Conservation (phyloP, 2,113 vertebrate genomes). For the Glareola pratincola region DNA sequence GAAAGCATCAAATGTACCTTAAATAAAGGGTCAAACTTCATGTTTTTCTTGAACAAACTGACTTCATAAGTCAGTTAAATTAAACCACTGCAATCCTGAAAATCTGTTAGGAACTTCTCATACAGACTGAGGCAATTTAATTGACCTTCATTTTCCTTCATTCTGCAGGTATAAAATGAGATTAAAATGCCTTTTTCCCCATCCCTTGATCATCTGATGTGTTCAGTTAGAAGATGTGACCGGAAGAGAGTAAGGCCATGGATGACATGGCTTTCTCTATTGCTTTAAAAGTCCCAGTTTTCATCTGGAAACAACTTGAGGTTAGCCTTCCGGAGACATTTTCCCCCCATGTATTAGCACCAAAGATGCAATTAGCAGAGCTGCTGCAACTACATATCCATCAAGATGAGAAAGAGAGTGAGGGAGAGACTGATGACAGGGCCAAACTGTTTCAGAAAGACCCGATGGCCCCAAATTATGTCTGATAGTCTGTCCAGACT, state of each 20-base stretch:
- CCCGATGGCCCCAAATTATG: background rate
- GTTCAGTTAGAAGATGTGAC: background rate
- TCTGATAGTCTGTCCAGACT: background rate
- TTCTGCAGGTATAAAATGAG: background rate
- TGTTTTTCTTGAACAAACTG: background rate
- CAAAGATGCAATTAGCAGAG: background rate
- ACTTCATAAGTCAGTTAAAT: background rate
- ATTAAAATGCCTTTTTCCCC: background rate
- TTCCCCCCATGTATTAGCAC: accelerated
- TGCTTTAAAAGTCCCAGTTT: background rate
- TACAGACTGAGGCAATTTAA: background rate
- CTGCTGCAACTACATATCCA: background rate
- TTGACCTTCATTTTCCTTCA: background rate
- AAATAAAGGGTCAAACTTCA: background rate
- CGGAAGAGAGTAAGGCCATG: background rate
- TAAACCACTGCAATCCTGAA: background rate
- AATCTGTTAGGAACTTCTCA: background rate
- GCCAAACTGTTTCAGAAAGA: background rate
- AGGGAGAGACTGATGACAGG: background rate
- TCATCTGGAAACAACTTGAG: background rate
- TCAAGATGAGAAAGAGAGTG: background rate
- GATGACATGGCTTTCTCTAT: background rate
- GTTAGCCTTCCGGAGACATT: background rate
- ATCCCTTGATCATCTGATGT: background rate
- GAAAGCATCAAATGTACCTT: background rate